These are phyloP conservation scores for Urocolius indicus DNA, from an alignment of 2,113 vertebrate genomes.

Conservation along the genomic window DNA sequence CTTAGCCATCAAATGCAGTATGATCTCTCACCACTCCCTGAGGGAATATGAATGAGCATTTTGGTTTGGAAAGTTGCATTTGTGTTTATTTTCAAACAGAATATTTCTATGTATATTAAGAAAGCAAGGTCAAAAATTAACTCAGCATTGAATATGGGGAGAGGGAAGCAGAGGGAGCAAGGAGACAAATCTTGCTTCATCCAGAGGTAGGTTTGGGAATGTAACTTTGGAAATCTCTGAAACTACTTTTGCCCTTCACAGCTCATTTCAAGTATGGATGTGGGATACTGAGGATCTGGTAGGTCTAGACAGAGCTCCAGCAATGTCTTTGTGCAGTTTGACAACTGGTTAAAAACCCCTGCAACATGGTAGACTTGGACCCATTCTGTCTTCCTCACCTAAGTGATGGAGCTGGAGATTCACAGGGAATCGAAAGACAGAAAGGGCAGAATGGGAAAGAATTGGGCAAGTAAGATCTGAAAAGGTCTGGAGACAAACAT, in stretches of 20 bases:
- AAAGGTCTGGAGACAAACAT: background rate
- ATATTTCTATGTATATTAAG: constrained; percentile 1
- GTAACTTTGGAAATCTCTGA: background rate
- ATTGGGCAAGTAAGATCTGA: background rate
- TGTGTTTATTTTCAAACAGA: constrained; percentile 15
- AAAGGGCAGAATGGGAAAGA: background rate
- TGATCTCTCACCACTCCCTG: background rate
- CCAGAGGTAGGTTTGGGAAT: background rate
- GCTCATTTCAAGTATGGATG: background rate
- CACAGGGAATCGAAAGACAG: background rate
- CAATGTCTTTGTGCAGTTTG: background rate
- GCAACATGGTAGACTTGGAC: background rate
- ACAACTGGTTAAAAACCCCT: background rate
- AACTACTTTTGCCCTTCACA: background rate
- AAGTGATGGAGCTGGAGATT: background rate
- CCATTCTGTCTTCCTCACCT: background rate
- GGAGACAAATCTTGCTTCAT: background rate
- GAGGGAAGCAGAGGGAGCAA: background rate
- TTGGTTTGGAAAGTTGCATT: background rate
- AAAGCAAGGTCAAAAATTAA: constrained; percentile 6
- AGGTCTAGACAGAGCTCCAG: background rate
- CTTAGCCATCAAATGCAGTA: background rate
- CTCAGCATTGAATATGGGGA: background rate
- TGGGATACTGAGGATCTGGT: background rate
- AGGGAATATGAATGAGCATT: background rate